Conservation (phyloP, 1,140 invertebrate species). For the Achatina immaculata region DNA sequence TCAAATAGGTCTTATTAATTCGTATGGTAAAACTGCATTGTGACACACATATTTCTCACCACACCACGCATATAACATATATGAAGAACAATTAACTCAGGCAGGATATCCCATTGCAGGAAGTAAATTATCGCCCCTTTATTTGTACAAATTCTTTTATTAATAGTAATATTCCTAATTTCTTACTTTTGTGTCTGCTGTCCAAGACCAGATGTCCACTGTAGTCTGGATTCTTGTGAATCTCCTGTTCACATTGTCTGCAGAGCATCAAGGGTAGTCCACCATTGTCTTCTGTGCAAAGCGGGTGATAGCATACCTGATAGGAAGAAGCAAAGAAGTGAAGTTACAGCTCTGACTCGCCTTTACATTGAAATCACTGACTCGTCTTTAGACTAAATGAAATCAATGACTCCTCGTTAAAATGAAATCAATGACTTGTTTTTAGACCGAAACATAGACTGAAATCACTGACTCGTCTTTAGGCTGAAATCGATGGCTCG, state of each 20-base stretch:
- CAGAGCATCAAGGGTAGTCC: constrained; percentile 51
- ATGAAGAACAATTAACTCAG: too few species aligned
- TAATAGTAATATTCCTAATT: too few species aligned
- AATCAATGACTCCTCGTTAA: background rate
- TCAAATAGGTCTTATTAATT: too few species aligned
- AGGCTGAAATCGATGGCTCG: background rate
- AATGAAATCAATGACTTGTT: background rate
- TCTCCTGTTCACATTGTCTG: constrained; percentile 49
- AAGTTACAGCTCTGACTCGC: background rate
- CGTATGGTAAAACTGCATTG: too few species aligned
- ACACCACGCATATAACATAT: too few species aligned
- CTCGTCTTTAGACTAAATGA: background rate
- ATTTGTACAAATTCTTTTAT: too few species aligned
- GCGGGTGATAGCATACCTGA: constrained; percentile 57
- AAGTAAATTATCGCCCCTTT: too few species aligned
- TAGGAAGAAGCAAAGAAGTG: constrained; percentile 24
- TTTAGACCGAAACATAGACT: background rate
- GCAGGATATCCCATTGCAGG: too few species aligned
- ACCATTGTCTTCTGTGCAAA: constrained; percentile 52
- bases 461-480: background rate
- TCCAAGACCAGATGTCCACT: constrained; percentile 58
- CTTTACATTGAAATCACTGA: background rate
- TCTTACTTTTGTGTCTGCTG: constrained; percentile 46
- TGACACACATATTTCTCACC: too few species aligned
- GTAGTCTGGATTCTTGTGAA: constrained; percentile 48